phyloP scores from a whole-genome alignment of 2,888 invertebrate species.

The Parnassius mnemosyne region DNA sequence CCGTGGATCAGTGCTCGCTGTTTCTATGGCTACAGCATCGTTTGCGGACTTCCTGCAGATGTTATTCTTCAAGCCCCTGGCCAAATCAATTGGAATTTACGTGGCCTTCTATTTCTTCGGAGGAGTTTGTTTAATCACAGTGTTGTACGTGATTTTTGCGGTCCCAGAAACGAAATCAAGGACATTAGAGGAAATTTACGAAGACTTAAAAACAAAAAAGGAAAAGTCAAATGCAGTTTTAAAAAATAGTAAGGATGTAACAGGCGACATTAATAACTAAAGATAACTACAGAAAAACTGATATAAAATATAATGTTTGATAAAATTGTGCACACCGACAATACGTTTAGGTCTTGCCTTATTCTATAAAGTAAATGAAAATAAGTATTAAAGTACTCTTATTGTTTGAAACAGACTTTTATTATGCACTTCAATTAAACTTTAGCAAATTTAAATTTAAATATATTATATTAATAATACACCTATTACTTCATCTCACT shows the following conservation, averaged over 20 bases:
- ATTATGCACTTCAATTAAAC: too few relatives aligned
- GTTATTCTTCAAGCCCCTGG: conserved; percentile 59
- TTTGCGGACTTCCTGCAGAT: conserved; percentile 54
- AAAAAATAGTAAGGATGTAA: background rate
- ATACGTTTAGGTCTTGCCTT: background rate
- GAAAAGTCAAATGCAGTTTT: conserved; percentile 36
- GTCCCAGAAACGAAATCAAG: conserved; percentile 58
- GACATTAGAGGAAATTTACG: conserved; percentile 51
- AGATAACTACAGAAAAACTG: conserved; percentile 11
- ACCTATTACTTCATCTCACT: too few relatives aligned
- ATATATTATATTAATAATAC: too few relatives aligned
- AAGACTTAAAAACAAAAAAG: conserved; percentile 52
- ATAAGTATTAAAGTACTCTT: background rate
- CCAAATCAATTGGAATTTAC: conserved; percentile 48
- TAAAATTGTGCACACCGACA: background rate
- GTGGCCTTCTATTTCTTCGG: conserved; percentile 58
- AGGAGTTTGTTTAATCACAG: conserved; percentile 44
- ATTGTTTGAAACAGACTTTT: too few relatives aligned
- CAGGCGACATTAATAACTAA: background rate
- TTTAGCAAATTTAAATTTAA: too few relatives aligned
- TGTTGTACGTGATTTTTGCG: conserved; percentile 45
- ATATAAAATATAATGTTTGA: background rate
- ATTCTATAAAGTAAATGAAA: background rate
- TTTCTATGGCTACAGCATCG: conserved; percentile 54
- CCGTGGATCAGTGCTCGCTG: conserved; percentile 61